Conservation (phyloP, 2,888 invertebrate species). For the Epinotia bilunana region DNA sequence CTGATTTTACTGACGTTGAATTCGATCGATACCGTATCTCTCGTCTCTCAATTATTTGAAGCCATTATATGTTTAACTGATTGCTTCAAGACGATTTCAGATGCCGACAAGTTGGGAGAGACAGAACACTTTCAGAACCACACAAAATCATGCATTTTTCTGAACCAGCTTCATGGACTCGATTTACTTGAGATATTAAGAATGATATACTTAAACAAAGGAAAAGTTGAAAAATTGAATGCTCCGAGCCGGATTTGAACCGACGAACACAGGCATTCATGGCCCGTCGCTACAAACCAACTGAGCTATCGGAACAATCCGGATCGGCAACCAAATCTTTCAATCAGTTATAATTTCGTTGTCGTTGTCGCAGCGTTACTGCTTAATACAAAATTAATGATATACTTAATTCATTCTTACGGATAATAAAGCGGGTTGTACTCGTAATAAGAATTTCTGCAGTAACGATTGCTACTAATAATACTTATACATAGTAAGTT, state of each 20-base stretch:
- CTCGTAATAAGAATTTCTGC: slow-evolving; percentile 1
- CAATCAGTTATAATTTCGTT: no score
- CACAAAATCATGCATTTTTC: neutral
- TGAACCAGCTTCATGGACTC: neutral
- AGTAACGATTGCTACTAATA: slow-evolving; percentile 21
- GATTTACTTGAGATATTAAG: neutral
- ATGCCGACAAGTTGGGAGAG: neutral
- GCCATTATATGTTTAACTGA: neutral
- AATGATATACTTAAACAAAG: neutral
- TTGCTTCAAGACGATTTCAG: neutral
- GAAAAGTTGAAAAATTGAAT: no score
- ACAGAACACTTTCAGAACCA: neutral
- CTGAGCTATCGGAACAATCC: no score
- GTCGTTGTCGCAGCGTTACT: no score
- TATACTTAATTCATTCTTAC: neutral
- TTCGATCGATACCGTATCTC: no score
- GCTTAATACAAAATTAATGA: no score
- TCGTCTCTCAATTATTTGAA: neutral
- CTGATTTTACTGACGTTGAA: neutral
- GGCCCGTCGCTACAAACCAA: no score
- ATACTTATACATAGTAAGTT: slow-evolving; percentile 17
- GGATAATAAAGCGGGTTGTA: slow-evolving; percentile 5
- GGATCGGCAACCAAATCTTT: no score
- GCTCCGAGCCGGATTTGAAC: no score
- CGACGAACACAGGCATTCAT: no score